phyloP scores from a whole-genome alignment of 2,113 vertebrate genomes.

The Percopsis transmontana region DNA sequence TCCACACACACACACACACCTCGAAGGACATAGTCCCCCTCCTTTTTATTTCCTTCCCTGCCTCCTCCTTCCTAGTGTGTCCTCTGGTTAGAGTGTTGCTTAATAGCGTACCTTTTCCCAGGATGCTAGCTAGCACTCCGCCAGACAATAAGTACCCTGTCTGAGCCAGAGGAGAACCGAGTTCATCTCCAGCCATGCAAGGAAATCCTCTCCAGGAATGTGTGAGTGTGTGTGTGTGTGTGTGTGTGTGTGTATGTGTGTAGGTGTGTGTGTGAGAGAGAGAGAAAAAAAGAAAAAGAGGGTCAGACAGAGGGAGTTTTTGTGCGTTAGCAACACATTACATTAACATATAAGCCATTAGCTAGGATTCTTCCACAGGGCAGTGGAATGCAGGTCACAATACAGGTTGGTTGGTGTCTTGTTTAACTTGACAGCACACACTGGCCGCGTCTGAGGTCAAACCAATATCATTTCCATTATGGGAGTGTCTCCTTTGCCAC shows the following conservation, averaged over 20 bases:
- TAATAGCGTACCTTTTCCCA: conserved; percentile 37
- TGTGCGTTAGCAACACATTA: background rate
- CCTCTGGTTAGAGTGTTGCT: conserved; percentile 14
- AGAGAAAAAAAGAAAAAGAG: background rate
- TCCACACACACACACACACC: background rate
- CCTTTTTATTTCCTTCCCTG: background rate
- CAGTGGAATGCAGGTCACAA: no score
- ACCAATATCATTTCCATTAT: background rate
- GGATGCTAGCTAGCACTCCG: conserved; percentile 34
- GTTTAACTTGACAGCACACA: background rate
- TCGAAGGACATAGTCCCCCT: background rate
- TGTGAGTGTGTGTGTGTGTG: conserved; percentile 1
- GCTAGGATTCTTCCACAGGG: background rate
- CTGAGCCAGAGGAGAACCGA: conserved; percentile 24
- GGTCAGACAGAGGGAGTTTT: no score
- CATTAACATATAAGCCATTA: conserved; percentile 1
- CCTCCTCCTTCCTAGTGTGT: conserved; percentile 19
- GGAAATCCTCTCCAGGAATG: conserved; percentile 32
- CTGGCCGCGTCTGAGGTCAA: background rate
- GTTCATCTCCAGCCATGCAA: conserved; percentile 43
- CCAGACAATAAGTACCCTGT: conserved; percentile 41
- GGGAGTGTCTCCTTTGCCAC: background rate
- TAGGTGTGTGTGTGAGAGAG: background rate
- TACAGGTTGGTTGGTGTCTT: no score
- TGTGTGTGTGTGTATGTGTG: conserved; percentile 7